A percentile compares a stretch with the other conserved stretches of the same genome.
Conservation (phyloP, 2,888 invertebrate genomes). For the Alloplasta piceator region DNA sequence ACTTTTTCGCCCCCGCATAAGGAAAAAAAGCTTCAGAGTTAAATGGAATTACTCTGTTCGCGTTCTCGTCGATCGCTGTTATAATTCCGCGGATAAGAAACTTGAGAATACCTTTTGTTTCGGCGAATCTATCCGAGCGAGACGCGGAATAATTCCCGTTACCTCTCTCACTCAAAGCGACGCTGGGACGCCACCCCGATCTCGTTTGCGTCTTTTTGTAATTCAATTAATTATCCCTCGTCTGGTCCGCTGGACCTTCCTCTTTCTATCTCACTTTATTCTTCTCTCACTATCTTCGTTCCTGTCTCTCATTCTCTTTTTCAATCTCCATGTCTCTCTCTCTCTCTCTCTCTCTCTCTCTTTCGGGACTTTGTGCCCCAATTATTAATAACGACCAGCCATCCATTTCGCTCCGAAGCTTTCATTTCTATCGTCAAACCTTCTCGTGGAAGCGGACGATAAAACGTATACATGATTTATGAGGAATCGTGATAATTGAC, state of each 20-base stretch:
- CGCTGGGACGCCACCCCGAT: constrained; percentile 23
- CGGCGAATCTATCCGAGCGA: constrained; percentile 15
- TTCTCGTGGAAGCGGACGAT: constrained; percentile 4
- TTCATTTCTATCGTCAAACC: not conserved
- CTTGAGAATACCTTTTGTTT: constrained; percentile 49
- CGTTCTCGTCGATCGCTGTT: constrained; percentile 36
- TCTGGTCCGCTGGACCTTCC: constrained; percentile 28
- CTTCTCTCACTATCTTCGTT: constrained; percentile 5
- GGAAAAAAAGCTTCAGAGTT: constrained; percentile 18
- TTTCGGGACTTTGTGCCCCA: constrained; percentile 16
- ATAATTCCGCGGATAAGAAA: constrained; percentile 50
- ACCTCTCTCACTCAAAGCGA: constrained; percentile 17
- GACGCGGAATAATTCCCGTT: constrained; percentile 19
- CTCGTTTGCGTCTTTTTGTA: constrained; percentile 52
- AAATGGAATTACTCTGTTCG: constrained; percentile 54
- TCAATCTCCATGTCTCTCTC: not conserved
- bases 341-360: constrained; percentile 5
- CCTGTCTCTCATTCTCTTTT: not conserved
- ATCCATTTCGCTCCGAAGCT: constrained; percentile 10
- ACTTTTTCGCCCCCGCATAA: constrained; percentile 18
- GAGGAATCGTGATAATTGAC: constrained; percentile 5
- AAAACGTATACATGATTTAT: constrained; percentile 7
- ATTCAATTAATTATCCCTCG: constrained; percentile 56
- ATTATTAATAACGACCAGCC: constrained; percentile 57
- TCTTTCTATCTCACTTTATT: not conserved